A percentile compares a stretch with the other conserved stretches of the same genome.
Evolutionary conservation across 1,140 invertebrate genomes (phyloP).

Genomic region (Drosophila chauvacae): DNA sequence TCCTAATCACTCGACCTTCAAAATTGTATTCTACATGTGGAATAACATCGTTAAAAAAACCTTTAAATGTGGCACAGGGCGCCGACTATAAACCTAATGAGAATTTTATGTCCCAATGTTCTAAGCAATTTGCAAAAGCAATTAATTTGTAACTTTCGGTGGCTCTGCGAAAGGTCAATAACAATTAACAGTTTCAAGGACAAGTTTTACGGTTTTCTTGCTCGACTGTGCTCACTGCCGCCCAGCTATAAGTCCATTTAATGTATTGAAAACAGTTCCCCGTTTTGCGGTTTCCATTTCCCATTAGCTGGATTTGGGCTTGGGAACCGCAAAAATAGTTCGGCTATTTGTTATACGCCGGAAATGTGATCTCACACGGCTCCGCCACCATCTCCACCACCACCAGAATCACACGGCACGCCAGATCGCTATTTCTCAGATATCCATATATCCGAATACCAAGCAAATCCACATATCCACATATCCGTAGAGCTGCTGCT

Average conservation of each 20-base stretch:
- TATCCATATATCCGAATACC: constrained; percentile 8
- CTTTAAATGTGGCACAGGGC: constrained; percentile 22
- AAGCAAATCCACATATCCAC: not conserved
- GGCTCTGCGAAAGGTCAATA: constrained; percentile 58
- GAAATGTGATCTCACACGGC: constrained; percentile 33
- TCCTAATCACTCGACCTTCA: not conserved
- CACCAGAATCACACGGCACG: constrained; percentile 41
- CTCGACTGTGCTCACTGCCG: constrained; percentile 16
- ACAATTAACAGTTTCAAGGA: constrained; percentile 42
- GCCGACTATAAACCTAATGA: constrained; percentile 39
- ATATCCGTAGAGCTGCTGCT: not conserved
- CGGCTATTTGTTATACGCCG: constrained; percentile 20
- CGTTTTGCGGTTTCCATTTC: constrained; percentile 31
- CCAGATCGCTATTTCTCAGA: constrained; percentile 1
- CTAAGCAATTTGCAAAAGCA: constrained; percentile 50
- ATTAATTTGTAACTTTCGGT: constrained; percentile 42
- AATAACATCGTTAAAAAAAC: constrained; percentile 33
- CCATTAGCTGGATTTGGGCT: constrained; percentile 19
- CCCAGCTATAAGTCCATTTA: constrained; percentile 2
- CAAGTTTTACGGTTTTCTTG: constrained; percentile 38
- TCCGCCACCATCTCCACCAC: not conserved
- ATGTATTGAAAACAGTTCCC: constrained; percentile 16
- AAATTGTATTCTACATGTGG: not conserved
- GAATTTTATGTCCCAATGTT: constrained; percentile 55
- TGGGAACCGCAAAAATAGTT: constrained; percentile 35